Conservation (phyloP, 2,797 vertebrate genomes). For the Anomalospiza imberbis region DNA sequence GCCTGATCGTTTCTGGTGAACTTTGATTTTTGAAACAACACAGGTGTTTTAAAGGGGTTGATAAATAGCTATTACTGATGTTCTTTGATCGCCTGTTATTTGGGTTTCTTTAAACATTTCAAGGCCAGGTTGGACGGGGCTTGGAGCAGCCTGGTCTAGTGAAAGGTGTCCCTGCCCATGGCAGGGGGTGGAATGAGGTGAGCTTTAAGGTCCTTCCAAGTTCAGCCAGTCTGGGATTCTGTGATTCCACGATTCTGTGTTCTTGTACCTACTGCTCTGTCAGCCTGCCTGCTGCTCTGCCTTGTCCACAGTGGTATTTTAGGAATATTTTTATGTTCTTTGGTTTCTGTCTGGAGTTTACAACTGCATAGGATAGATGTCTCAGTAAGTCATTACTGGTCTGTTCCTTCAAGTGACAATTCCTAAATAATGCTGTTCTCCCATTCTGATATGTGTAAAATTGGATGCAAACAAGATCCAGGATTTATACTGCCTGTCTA, state of each 20-base stretch:
- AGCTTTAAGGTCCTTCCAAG: neutral
- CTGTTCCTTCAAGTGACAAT: neutral
- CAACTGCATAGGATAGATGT: neutral
- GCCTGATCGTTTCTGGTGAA: neutral
- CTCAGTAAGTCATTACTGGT: neutral
- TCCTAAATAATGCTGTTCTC: conserved; percentile 10
- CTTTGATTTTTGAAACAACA: neutral
- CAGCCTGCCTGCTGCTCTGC: neutral
- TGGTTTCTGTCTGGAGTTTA: neutral
- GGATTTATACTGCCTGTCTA: conserved; percentile 54
- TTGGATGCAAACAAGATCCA: conserved; percentile 6
- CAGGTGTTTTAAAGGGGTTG: neutral
- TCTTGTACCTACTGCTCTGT: neutral
- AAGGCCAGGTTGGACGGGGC: neutral
- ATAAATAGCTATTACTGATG: neutral
- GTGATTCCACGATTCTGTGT: neutral
- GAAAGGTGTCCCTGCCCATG: neutral
- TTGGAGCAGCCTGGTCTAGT: neutral
- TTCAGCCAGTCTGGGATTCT: neutral
- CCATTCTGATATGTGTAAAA: conserved; percentile 15
- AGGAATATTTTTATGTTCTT: neutral
- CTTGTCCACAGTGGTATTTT: neutral
- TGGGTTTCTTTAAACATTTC: neutral
- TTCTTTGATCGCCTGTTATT: neutral
- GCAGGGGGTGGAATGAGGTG: neutral